Conservation (phyloP, 2,888 invertebrate species). For the Dryobota labecula region DNA sequence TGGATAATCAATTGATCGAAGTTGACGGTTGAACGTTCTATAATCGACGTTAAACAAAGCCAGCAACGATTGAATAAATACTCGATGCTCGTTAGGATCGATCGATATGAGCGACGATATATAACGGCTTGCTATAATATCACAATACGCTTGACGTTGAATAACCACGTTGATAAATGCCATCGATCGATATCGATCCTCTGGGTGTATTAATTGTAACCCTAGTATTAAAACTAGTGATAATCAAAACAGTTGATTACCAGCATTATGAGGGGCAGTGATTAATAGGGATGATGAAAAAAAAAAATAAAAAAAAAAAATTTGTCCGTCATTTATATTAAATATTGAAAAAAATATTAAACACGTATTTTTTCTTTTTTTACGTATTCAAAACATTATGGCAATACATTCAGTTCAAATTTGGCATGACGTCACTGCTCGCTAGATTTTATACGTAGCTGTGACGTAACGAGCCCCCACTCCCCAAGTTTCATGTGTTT, state of each 20-base stretch:
- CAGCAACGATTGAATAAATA: not conserved
- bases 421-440: too few species aligned
- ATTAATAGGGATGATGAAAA: too few species aligned
- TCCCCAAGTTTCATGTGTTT: too few species aligned
- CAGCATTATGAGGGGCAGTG: not conserved
- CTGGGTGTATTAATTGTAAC: slow-evolving; percentile 4
- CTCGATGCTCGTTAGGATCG: not conserved
- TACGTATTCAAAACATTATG: too few species aligned
- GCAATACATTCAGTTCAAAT: too few species aligned
- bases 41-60: not conserved
- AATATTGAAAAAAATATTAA: too few species aligned
- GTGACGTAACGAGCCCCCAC: too few species aligned
- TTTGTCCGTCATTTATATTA: too few species aligned
- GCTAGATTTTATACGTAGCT: too few species aligned
- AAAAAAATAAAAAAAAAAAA: too few species aligned
- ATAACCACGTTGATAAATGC: not conserved
- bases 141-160: not conserved
- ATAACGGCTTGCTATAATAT: not conserved
- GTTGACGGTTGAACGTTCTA: not conserved
- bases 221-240: slow-evolving; percentile 11
- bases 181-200: not conserved
- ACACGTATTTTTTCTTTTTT: too few species aligned
- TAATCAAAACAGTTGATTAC: slow-evolving; percentile 4
- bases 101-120: not conserved
- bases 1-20: not conserved